Conservation (phyloP, 2,888 invertebrate genomes). For the Gortyna flavago region DNA sequence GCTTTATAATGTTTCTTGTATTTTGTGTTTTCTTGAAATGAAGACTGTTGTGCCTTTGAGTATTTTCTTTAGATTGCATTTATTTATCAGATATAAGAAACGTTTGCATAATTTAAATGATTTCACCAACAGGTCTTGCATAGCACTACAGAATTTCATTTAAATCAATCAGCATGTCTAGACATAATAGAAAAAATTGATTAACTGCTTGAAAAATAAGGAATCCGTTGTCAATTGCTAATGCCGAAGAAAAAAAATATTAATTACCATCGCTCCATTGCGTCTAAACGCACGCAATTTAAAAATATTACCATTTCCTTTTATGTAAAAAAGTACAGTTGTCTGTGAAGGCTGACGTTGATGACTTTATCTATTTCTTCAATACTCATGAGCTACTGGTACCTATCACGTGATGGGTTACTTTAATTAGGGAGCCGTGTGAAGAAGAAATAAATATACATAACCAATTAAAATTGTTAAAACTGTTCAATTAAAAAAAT, state of each 20-base stretch:
- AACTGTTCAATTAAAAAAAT: background rate
- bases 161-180: slow-evolving; percentile 38
- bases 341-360: slow-evolving; percentile 43
- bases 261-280: slow-evolving; percentile 42
- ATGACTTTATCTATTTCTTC: slow-evolving; percentile 46
- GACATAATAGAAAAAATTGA: slow-evolving; percentile 2
- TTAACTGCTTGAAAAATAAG: slow-evolving; percentile 18
- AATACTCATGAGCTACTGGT: slow-evolving; percentile 34
- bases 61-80: background rate
- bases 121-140: background rate
- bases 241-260: slow-evolving; percentile 29
- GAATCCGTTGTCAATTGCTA: slow-evolving; percentile 41
- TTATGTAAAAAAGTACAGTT: slow-evolving; percentile 40
- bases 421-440: slow-evolving; percentile 6
- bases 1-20: slow-evolving; percentile 54
- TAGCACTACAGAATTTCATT: background rate
- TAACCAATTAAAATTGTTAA: background rate
- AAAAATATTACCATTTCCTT: slow-evolving; percentile 43
- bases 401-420: slow-evolving; percentile 37
- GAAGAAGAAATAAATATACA: background rate
- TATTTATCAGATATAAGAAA: no score
- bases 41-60: background rate
- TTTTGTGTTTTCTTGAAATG: slow-evolving; percentile 54
- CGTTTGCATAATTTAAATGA: background rate
- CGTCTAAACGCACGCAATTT: slow-evolving; percentile 44